Evolutionary conservation across 2,888 invertebrate genomes (phyloP).

Genomic region (Tethea ocularis): DNA sequence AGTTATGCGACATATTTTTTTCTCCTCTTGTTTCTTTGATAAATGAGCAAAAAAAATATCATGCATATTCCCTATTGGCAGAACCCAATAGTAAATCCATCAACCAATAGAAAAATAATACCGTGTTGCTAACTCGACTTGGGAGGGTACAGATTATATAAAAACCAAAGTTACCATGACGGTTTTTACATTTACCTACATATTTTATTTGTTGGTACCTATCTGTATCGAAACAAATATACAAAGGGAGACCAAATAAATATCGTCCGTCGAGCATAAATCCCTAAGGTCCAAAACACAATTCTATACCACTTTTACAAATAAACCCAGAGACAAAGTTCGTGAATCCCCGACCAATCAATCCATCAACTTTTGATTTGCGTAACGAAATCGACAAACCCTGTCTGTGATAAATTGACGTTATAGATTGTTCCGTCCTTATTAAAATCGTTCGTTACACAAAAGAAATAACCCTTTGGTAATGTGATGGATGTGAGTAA

Average conservation of each 20-base stretch:
- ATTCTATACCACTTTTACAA: conserved; percentile 4
- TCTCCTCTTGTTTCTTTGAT: too few relatives aligned
- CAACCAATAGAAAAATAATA: too few relatives aligned
- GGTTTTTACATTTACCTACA: too few relatives aligned
- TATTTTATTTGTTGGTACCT: not conserved
- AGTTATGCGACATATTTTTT: too few relatives aligned
- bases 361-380: conserved; percentile 11
- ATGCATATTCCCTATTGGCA: too few relatives aligned
- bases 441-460: conserved; percentile 36
- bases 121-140: too few relatives aligned
- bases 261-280: not conserved
- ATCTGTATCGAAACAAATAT: not conserved
- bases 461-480: conserved; percentile 22
- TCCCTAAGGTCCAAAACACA: not conserved
- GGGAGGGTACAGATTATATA: too few relatives aligned
- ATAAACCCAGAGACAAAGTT: not conserved
- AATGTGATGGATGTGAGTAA: not conserved
- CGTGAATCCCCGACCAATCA: conserved; percentile 1
- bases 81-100: too few relatives aligned
- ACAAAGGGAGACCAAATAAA: not conserved
- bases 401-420: conserved; percentile 4
- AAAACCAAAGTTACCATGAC: not conserved
- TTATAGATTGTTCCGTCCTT: conserved; percentile 13
- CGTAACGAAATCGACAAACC: conserved; percentile 10
- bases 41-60: too few relatives aligned